Percentiles rank a stretch among this genome's conserved stretches.
phyloP scores from a whole-genome alignment of 1,140 invertebrate genomes.

The Samia ricini region DNA sequence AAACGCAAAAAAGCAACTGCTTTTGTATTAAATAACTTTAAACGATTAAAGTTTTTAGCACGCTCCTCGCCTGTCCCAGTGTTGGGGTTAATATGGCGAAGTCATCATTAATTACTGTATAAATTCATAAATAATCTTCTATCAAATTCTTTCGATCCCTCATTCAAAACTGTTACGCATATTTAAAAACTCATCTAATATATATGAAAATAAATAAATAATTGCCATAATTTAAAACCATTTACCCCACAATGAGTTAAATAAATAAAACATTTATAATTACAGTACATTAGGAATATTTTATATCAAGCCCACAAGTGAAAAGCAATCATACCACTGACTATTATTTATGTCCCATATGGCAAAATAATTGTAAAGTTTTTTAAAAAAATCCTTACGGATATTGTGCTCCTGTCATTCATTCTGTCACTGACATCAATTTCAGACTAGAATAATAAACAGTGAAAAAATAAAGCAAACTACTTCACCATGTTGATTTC shows the following conservation, averaged over 20 bases:
- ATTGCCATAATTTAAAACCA: background rate
- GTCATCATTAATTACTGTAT: no score
- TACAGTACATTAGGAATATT: background rate
- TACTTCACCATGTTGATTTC: slow-evolving; percentile 24
- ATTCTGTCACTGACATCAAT: slow-evolving; percentile 56
- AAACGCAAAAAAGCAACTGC: background rate
- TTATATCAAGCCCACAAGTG: background rate
- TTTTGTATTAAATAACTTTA: background rate
- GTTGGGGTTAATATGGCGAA: no score
- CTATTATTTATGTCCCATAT: background rate
- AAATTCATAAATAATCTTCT: background rate
- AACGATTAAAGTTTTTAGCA: background rate
- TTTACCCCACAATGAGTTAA: background rate
- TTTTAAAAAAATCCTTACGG: background rate
- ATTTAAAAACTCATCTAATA: background rate
- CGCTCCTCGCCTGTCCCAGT: no score
- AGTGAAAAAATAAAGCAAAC: slow-evolving; percentile 40
- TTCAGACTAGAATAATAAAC: slow-evolving; percentile 63
- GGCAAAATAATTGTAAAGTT: no score
- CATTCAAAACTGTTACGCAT: background rate
- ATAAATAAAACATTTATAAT: background rate
- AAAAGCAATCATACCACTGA: background rate
- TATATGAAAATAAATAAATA: background rate
- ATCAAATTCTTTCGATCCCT: background rate
- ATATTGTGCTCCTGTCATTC: slow-evolving; percentile 39